Evolutionary conservation across 2,113 vertebrate species (phyloP).

Genomic region (Rhinoderma darwinii): DNA sequence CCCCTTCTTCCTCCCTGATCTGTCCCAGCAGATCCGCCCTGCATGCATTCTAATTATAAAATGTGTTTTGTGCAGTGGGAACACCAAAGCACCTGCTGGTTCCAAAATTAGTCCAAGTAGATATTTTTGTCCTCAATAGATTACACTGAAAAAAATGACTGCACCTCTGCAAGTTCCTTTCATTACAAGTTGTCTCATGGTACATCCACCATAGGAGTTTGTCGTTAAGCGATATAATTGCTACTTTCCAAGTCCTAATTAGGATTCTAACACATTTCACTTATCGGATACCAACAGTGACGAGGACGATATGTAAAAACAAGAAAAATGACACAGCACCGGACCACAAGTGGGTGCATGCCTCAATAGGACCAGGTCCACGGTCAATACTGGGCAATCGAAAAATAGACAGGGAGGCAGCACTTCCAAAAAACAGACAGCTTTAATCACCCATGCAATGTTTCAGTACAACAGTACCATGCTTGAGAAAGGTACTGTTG

Average conservation of each 20-base stretch:
- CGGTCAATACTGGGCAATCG: no score
- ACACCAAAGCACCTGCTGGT: conserved; percentile 43
- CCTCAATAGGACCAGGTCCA: no score
- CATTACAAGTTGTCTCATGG: conserved; percentile 40
- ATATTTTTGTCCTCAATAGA: conserved; percentile 40
- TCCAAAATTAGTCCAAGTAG: conserved; percentile 51
- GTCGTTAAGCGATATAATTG: neutral
- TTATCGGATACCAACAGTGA: conserved; percentile 32
- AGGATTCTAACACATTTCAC: conserved; percentile 42
- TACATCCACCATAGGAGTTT: conserved; percentile 22
- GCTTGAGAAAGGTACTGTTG: no score
- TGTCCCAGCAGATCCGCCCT: neutral
- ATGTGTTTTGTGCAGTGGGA: conserved; percentile 22
- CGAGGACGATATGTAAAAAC: neutral
- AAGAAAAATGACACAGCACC: no score
- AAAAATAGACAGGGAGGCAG: no score
- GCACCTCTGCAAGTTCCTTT: neutral
- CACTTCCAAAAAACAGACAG: no score
- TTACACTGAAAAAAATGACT: conserved; percentile 18
- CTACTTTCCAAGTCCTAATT: conserved; percentile 45
- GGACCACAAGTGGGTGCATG: no score
- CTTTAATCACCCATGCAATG: no score
- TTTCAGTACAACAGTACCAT: no score
- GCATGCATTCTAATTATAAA: neutral
- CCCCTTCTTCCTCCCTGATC: neutral